Base-by-base conservation (phyloP, 2,113 vertebrate genomes). In the Mystacornis crossleyi region DNA sequence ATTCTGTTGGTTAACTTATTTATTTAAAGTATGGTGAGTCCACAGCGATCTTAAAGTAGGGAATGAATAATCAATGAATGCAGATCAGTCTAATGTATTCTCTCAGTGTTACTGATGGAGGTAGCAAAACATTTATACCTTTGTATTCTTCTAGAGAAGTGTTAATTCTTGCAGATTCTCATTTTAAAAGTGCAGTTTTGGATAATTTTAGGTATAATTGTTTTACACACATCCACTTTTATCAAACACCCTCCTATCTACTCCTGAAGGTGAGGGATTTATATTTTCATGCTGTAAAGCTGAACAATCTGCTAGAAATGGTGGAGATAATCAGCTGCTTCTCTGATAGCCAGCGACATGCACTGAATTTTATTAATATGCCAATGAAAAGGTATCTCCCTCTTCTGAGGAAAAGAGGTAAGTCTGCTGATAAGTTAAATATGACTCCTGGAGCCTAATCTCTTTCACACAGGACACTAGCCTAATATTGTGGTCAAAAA, bases 331-430 rank as follows among this genome's bases (percentile, higher is more conserved):
- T 71, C 64, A 81, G 28, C 42, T 83, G 12, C 15, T 86, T 50
- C 51, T 84, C 77, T 74, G 61, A 60, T 15, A 65, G 26, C 47
- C 78, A 91, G 43, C 4, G 9, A 62, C 29, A 67, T 47, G 21
- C 7, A 28, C 10, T 70, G 77, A 91, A 93, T 84, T 91, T 73
- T 81, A 81, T 66, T 51, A 69, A 87, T 34, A 70, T 23, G 11
- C 13, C 60, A 73, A 36, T 40, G 31, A 69, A 86, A 83, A 77
- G 4, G 16, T n/a, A 28, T 50, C 2, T 77, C 15, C 6, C 12
- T 77, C 34, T 75, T 75, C 57, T 54, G 42, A 38, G 53, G 12
- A 86, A 89, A 69, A 45, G 1, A 83, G 8, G 4, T 38, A 50
- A 90, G 21, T 36, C 20, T 43, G 54, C 21, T 31, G 18, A 43